A percentile compares a stretch with the other conserved stretches of the same genome.
Evolutionary conservation across 1,140 invertebrate species (phyloP).

Genomic region (Drosophila kikkawai): DNA sequence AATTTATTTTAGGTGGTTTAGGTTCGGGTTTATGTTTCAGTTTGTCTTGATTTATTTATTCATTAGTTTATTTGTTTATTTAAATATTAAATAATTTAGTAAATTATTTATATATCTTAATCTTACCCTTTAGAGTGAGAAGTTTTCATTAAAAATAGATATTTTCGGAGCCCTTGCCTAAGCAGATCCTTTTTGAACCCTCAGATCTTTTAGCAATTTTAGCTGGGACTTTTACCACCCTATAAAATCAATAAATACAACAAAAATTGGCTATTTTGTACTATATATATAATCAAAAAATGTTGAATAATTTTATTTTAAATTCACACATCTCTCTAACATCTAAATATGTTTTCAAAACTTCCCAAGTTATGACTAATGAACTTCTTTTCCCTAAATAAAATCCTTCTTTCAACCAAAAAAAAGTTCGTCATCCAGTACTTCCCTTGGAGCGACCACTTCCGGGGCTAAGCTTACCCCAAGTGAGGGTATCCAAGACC

Average conservation of each 20-base stretch:
- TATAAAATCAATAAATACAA: too few relatives aligned
- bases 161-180: neutral
- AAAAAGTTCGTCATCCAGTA: neutral
- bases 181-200: neutral
- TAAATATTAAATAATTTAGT: neutral
- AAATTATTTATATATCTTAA: neutral
- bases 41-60: neutral
- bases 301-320: too few relatives aligned
- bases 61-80: neutral
- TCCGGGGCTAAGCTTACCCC: slow-evolving; percentile 11
- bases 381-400: neutral
- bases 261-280: too few relatives aligned
- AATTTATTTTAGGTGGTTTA: too few relatives aligned
- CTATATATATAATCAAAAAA: too few relatives aligned
- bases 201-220: too few relatives aligned
- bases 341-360: neutral
- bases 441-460: slow-evolving; percentile 4
- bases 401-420: neutral
- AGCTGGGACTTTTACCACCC: too few relatives aligned
- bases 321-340: neutral
- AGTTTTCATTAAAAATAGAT: neutral
- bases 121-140: neutral
- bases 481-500: slow-evolving; percentile 24
- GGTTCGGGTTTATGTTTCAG: too few relatives aligned
- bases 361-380: neutral